phyloP scores from a whole-genome alignment of 2,888 invertebrate species.

The Adelphocoris suturalis region DNA sequence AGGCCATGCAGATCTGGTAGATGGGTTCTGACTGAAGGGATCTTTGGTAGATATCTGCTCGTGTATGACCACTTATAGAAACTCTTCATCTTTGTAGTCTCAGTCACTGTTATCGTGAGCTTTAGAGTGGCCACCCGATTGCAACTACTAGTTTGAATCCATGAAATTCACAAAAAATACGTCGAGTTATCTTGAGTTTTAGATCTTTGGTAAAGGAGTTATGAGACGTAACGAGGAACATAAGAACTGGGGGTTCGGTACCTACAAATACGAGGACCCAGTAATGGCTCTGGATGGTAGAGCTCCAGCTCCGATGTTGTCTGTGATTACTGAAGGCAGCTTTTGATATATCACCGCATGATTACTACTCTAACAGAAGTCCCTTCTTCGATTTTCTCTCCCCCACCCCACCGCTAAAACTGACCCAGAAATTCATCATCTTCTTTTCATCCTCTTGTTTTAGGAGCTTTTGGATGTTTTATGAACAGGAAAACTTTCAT shows the following conservation, averaged over 20 bases:
- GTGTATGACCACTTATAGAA: no score
- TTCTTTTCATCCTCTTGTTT: not conserved
- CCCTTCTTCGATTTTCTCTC: constrained; percentile 25
- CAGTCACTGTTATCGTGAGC: no score
- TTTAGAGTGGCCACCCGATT: no score
- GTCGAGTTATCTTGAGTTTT: no score
- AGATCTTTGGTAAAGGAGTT: no score
- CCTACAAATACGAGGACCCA: constrained; percentile 9
- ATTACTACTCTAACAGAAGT: constrained; percentile 27
- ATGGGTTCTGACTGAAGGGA: no score
- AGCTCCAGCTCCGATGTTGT: constrained; percentile 14
- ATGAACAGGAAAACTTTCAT: not conserved
- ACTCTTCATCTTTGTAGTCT: no score
- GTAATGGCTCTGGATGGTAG: not conserved
- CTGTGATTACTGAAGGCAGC: constrained; percentile 30
- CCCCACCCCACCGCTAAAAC: constrained; percentile 14
- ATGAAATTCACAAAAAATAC: no score
- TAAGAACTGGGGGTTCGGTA: not conserved
- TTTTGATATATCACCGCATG: constrained; percentile 26
- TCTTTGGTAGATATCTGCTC: no score
- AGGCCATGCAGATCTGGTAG: no score
- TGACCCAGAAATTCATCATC: constrained; percentile 2
- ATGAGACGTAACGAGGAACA: no score
- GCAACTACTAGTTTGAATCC: no score
- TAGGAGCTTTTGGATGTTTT: not conserved